Evolutionary conservation across 2,888 invertebrate species (phyloP).

Genomic region (Oxystoma pomonae): DNA sequence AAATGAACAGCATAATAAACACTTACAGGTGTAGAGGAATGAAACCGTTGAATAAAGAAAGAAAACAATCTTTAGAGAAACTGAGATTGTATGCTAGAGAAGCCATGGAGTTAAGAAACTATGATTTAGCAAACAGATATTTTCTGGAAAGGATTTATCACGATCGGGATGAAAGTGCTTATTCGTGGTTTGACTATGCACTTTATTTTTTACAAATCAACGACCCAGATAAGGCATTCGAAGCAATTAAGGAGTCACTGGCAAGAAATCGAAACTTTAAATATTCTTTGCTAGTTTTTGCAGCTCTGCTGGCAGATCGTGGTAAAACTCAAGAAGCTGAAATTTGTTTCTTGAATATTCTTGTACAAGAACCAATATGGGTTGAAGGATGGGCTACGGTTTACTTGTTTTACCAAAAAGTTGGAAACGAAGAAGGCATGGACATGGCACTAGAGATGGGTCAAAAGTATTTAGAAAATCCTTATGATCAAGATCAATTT

Average conservation of each 20-base stretch:
- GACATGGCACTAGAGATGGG: constrained; percentile 40
- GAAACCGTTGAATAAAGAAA: constrained; percentile 22
- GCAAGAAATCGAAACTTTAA: constrained; percentile 32
- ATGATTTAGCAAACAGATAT: constrained; percentile 39
- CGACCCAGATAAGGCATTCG: constrained; percentile 37
- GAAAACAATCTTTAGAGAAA: constrained; percentile 17
- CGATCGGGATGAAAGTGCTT: constrained; percentile 32
- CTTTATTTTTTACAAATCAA: constrained; percentile 37
- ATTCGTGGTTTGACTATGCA: constrained; percentile 44
- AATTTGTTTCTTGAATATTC: constrained; percentile 40
- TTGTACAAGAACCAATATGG: constrained; percentile 38
- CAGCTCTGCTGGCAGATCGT: constrained; percentile 35
- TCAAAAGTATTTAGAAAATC: constrained; percentile 32
- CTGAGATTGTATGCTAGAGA: constrained; percentile 41
- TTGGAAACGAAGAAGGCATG: constrained; percentile 37
- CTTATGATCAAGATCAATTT: constrained; percentile 26
- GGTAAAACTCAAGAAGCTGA: constrained; percentile 39
- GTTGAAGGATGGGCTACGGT: constrained; percentile 43
- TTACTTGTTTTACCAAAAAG: constrained; percentile 39
- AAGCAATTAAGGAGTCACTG: constrained; percentile 42
- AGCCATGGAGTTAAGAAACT: constrained; percentile 38
- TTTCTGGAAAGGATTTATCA: constrained; percentile 38
- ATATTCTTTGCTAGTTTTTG: constrained; percentile 40
- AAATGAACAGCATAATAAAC: constrained; percentile 39
- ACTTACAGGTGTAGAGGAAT: constrained; percentile 28